A percentile compares a stretch with the other conserved stretches of the same genome.
Evolutionary conservation across 2,113 vertebrate species (phyloP).

Genomic region (Erythrolamprus reginae): DNA sequence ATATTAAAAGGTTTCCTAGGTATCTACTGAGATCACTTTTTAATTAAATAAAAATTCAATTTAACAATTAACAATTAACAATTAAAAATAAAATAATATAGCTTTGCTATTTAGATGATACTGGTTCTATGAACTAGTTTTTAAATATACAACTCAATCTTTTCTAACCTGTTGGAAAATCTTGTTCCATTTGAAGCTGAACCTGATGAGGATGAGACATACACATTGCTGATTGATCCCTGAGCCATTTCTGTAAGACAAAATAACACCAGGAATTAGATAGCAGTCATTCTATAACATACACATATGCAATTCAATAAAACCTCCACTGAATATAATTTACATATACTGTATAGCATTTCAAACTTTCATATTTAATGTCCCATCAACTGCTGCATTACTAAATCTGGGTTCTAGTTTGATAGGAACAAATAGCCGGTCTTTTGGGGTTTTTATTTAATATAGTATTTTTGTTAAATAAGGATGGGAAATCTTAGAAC

Average conservation of each 20-base stretch:
- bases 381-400: background rate
- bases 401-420: background rate
- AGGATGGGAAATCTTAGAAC: background rate
- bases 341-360: background rate
- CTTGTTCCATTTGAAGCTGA: constrained; percentile 86
- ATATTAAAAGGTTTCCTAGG: background rate
- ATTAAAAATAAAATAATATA: background rate
- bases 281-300: background rate
- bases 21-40: background rate
- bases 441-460: background rate
- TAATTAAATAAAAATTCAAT: background rate
- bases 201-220: constrained; percentile 81
- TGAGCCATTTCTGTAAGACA: constrained; percentile 91
- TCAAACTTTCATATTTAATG: background rate
- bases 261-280: background rate
- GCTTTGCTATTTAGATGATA: background rate
- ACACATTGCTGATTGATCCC: constrained; percentile 90
- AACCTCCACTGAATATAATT: background rate
- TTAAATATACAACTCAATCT: background rate
- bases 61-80: background rate
- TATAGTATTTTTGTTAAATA: background rate
- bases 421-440: background rate
- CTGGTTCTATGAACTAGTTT: background rate
- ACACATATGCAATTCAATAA: background rate
- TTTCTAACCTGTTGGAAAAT: constrained; percentile 83